Conservation (phyloP, 2,113 vertebrate genomes). For the Meleagris gallopavo region DNA sequence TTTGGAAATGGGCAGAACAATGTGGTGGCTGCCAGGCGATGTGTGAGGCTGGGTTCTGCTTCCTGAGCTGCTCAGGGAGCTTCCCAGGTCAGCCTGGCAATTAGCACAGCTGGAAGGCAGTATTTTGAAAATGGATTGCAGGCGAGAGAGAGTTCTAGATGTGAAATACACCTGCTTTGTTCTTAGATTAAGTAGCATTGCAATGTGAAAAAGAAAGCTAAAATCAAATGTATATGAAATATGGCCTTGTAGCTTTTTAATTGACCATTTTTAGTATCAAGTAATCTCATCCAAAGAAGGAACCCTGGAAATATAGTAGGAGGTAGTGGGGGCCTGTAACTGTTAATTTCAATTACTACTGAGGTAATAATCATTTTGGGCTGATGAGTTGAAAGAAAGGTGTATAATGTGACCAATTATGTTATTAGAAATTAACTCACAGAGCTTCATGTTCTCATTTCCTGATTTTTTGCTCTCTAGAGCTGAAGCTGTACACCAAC, state of each 20-base stretch:
- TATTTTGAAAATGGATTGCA: not conserved
- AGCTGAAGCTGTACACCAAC: not conserved
- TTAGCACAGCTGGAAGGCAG: not conserved
- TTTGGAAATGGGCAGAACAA: not conserved
- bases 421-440: not conserved
- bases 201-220: not conserved
- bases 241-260: not conserved
- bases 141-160: not conserved
- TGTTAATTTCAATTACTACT: conserved; percentile 5
- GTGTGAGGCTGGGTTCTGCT: not conserved
- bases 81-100: not conserved
- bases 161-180: not conserved
- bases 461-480: not conserved
- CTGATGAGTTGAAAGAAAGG: not conserved
- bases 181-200: not conserved
- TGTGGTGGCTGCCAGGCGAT: not conserved
- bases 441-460: not conserved
- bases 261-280: not conserved
- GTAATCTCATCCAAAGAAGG: not conserved
- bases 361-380: not conserved
- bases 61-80: accelerated
- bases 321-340: conserved; percentile 24
- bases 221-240: not conserved
- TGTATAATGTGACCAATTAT: not conserved
- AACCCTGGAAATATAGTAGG: not conserved